These are phyloP conservation scores for Echinometra lucunter DNA, from an alignment of 53 echinoderm and acorn worm species.

Conservation along the genomic window DNA sequence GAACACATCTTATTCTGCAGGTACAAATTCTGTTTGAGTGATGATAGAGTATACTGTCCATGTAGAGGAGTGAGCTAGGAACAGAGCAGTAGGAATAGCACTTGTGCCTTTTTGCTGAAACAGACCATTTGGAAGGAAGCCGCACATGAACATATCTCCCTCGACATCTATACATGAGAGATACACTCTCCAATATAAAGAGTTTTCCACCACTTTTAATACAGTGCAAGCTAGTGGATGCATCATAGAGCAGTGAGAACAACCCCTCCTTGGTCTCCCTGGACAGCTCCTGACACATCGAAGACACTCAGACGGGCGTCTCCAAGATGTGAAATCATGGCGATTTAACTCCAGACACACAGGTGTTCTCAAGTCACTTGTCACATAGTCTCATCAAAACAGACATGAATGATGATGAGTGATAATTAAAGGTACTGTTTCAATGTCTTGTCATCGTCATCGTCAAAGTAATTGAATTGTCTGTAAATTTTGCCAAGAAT, in stretches of 20 bases:
- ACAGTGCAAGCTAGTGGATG: background rate
- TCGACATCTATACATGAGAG: too few relatives aligned
- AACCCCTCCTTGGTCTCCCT: background rate
- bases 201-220: background rate
- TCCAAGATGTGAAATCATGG: slow-evolving; percentile 40
- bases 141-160: background rate
- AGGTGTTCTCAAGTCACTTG: slow-evolving; percentile 3
- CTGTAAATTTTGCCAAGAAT: background rate
- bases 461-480: background rate
- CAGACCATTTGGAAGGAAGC: background rate
- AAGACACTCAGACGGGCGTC: background rate
- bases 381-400: background rate
- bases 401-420: background rate
- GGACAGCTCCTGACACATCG: slow-evolving; percentile 30
- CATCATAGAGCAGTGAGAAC: background rate
- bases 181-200: background rate
- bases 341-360: slow-evolving; percentile 53
- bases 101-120: background rate
- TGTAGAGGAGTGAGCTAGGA: background rate
- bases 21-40: background rate
- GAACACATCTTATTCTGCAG: background rate
- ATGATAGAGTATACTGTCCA: background rate
- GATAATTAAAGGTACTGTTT: background rate
- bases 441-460: background rate
- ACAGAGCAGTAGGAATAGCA: background rate